phyloP scores from a whole-genome alignment of 1,140 invertebrate genomes.

The Bombus vancouverensis region DNA sequence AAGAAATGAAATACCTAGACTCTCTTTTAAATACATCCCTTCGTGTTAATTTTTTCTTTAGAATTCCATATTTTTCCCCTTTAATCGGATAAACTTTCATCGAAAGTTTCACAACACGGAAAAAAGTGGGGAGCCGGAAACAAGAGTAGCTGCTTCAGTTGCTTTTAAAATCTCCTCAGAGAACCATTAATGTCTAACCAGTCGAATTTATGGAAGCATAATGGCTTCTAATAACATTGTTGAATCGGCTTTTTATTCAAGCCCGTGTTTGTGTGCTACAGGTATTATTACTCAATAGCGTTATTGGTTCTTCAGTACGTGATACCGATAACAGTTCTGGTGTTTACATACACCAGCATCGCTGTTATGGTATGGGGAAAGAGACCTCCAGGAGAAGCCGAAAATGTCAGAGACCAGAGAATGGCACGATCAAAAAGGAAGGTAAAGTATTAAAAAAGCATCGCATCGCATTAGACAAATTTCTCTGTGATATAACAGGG shows the following conservation, averaged over 20 bases:
- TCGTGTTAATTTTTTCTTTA: too few species aligned
- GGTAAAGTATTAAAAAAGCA: conserved; percentile 82
- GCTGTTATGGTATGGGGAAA: conserved; percentile 95
- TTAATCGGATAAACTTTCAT: background rate
- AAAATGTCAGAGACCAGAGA: conserved; percentile 90
- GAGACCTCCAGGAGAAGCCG: conserved; percentile 91
- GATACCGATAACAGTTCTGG: conserved; percentile 91
- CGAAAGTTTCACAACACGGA: background rate
- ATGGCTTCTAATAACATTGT: background rate
- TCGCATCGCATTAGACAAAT: background rate
- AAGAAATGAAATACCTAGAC: too few species aligned
- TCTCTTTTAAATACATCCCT: too few species aligned
- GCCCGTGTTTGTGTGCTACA: conserved; percentile 35
- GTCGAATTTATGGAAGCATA: background rate
- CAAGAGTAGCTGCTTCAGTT: background rate
- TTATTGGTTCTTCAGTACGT: conserved; percentile 93
- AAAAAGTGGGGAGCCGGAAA: background rate
- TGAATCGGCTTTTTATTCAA: too few species aligned
- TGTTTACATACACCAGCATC: conserved; percentile 94
- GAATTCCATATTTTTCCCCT: too few species aligned
- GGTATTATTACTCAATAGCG: conserved; percentile 89
- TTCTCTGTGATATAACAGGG: background rate
- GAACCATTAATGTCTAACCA: background rate
- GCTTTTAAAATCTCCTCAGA: background rate
- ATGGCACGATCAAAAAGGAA: conserved; percentile 94